Conservation (phyloP, 2,888 invertebrate genomes). For the Lepidonotus clava region DNA sequence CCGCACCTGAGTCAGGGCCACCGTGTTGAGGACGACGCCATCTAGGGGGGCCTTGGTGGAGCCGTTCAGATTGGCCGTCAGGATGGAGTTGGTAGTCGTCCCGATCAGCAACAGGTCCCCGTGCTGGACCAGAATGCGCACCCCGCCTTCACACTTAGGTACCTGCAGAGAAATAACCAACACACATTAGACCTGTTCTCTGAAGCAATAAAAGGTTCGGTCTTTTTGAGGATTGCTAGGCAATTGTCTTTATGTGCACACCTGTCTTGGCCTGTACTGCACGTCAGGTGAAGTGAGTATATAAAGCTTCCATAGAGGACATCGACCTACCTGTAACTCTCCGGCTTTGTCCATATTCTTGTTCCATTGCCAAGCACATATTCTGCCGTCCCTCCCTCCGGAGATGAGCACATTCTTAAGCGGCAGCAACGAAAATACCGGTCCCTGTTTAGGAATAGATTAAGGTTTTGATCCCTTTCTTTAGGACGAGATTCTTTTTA, state of each 20-base stretch:
- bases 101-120: conserved; percentile 71
- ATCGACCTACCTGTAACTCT: conserved; percentile 64
- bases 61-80: conserved; percentile 66
- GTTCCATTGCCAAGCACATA: conserved; percentile 72
- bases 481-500: too few species aligned
- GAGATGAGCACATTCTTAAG: conserved; percentile 70
- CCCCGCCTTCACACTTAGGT: conserved; percentile 74
- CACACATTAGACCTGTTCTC: neutral
- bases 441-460: too few species aligned
- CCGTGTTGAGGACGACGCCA: conserved; percentile 66
- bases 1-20: conserved; percentile 72
- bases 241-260: neutral
- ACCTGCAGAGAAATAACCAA: conserved; percentile 66
- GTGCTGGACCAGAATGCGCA: conserved; percentile 69
- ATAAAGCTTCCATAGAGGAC: neutral
- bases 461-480: too few species aligned
- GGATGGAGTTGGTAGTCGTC: conserved; percentile 78
- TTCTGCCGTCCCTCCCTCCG: conserved; percentile 73
- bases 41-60: conserved; percentile 67
- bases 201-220: neutral
- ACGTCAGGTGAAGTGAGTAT: too few species aligned
- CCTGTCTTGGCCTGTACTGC: too few species aligned
- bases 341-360: conserved; percentile 75
- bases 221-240: neutral
- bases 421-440: conserved; percentile 72